Conservation (phyloP, 2,888 invertebrate species). For the Nephrotoma appendiculata region DNA sequence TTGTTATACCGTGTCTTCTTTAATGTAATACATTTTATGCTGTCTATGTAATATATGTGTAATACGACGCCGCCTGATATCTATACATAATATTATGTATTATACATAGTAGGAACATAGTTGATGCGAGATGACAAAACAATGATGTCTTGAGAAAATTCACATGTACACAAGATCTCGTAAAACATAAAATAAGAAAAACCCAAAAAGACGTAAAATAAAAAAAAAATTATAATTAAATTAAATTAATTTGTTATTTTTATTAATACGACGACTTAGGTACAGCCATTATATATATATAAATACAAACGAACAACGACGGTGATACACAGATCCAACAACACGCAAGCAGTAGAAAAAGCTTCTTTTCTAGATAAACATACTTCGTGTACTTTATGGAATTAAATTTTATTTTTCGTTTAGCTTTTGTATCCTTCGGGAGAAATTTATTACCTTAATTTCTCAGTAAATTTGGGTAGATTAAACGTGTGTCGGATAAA, state of each 20-base stretch:
- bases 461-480: neutral
- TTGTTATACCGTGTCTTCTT: neutral
- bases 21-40: neutral
- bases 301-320: neutral
- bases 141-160: neutral
- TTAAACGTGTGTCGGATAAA: neutral
- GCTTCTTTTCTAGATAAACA: neutral
- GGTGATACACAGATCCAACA: neutral
- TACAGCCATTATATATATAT: no score
- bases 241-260: neutral
- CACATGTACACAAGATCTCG: neutral
- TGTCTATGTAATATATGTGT: neutral
- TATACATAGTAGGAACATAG: neutral
- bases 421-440: neutral
- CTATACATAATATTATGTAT: neutral
- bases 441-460: neutral
- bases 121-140: neutral
- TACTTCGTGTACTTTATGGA: neutral
- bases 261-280: neutral
- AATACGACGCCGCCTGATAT: neutral
- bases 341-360: neutral
- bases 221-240: neutral
- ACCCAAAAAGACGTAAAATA: neutral
- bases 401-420: neutral
- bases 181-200: neutral